These are phyloP conservation scores for Schrankia costaestrigalis DNA, from an alignment of 2,888 invertebrate genomes.

Conservation along the genomic window DNA sequence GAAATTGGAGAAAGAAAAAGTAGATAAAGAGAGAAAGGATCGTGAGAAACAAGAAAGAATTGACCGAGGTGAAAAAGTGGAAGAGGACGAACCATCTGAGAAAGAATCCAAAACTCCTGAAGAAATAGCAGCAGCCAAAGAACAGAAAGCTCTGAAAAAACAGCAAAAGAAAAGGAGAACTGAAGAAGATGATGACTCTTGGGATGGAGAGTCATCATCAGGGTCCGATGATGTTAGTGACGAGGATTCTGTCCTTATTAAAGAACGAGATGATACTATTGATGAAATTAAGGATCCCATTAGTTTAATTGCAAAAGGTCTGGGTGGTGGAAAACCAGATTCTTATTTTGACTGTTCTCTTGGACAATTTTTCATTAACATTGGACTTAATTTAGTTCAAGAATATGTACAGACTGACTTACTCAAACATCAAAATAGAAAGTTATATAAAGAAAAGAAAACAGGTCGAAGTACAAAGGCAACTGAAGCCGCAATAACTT, in stretches of 20 bases:
- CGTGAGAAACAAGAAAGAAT: slow-evolving; percentile 37
- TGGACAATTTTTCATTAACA: slow-evolving; percentile 95
- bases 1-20: slow-evolving; percentile 53
- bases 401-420: slow-evolving; percentile 96
- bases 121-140: slow-evolving; percentile 34
- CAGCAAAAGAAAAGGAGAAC: slow-evolving; percentile 53
- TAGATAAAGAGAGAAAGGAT: slow-evolving; percentile 58
- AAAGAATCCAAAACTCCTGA: slow-evolving; percentile 44
- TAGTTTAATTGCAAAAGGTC: slow-evolving; percentile 60
- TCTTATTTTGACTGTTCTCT: slow-evolving; percentile 93
- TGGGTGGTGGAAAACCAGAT: slow-evolving; percentile 77
- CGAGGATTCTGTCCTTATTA: slow-evolving; percentile 76
- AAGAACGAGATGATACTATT: slow-evolving; percentile 77
- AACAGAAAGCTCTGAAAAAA: slow-evolving; percentile 59
- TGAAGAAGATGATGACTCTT: slow-evolving; percentile 81
- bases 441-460: slow-evolving; percentile 86
- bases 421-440: slow-evolving; percentile 92
- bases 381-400: slow-evolving; percentile 95
- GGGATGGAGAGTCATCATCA: slow-evolving; percentile 79
- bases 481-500: slow-evolving; percentile 90
- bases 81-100: slow-evolving; percentile 49
- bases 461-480: slow-evolving; percentile 84
- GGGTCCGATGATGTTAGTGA: slow-evolving; percentile 79
- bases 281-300: slow-evolving; percentile 76
- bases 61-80: slow-evolving; percentile 54